Percentiles rank a stretch among this genome's conserved stretches.
phyloP scores from a whole-genome alignment of 2,888 invertebrate species.

The Tromatobia lineatoria region DNA sequence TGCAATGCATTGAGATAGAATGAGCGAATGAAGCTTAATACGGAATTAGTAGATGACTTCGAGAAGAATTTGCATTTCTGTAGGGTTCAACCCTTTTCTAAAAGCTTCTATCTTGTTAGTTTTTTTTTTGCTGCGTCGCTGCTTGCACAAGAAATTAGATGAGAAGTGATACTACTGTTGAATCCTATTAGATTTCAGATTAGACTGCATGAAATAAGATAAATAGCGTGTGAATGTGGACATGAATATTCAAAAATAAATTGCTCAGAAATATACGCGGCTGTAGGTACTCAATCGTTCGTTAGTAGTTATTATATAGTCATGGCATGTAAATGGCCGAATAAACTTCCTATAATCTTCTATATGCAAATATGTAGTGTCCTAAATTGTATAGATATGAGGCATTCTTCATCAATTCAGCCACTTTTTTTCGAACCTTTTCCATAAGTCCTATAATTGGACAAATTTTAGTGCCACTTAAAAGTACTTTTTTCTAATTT shows the following conservation, averaged over 20 bases:
- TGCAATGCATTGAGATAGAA: slow-evolving; percentile 6
- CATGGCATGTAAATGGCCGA: slow-evolving; percentile 42
- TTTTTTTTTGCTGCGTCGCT: not conserved
- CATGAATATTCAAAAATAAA: slow-evolving; percentile 61
- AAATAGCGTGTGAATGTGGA: not conserved
- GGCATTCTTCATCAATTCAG: too few species aligned
- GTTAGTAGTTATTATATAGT: slow-evolving; percentile 45
- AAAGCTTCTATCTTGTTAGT: too few species aligned
- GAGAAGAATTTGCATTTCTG: slow-evolving; percentile 4
- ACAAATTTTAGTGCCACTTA: too few species aligned
- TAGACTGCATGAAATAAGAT: not conserved
- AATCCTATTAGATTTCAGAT: not conserved
- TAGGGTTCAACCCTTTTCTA: not conserved
- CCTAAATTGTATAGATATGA: too few species aligned
- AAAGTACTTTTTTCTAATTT: too few species aligned
- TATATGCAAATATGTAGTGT: slow-evolving; percentile 16
- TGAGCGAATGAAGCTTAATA: not conserved
- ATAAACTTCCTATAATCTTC: not conserved
- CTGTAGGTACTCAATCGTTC: slow-evolving; percentile 41
- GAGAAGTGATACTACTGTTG: not conserved
- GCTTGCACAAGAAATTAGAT: not conserved
- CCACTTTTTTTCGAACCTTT: too few species aligned
- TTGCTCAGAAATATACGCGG: slow-evolving; percentile 70
- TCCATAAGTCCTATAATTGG: too few species aligned
- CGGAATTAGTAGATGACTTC: not conserved